A percentile compares a stretch with the other conserved stretches of the same genome.
Conservation (phyloP, 2,888 invertebrate genomes). For the Auanema sp. region DNA sequence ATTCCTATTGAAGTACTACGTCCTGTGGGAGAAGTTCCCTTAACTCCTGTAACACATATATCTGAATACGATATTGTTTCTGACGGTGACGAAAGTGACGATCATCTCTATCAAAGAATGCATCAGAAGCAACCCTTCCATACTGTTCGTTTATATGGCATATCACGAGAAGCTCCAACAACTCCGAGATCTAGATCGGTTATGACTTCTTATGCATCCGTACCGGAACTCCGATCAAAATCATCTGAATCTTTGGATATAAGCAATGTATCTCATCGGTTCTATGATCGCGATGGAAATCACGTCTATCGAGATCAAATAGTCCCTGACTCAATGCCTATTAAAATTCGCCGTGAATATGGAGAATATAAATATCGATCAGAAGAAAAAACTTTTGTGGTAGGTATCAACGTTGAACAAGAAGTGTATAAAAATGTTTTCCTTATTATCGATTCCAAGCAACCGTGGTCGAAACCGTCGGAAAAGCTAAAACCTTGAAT, state of each 20-base stretch:
- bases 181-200: too few species aligned
- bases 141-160: slow-evolving; percentile 33
- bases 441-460: background rate
- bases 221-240: too few species aligned
- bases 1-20: too few species aligned
- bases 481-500: slow-evolving; percentile 1
- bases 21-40: too few species aligned
- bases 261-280: slow-evolving; percentile 35
- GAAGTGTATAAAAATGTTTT: background rate
- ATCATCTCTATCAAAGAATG: slow-evolving; percentile 11
- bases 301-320: slow-evolving; percentile 23
- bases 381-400: background rate
- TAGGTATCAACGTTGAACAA: background rate
- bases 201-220: too few species aligned
- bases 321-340: slow-evolving; percentile 5
- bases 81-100: slow-evolving; percentile 1
- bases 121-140: slow-evolving; percentile 15
- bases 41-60: too few species aligned
- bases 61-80: background rate
- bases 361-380: slow-evolving; percentile 3
- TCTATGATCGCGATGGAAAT: slow-evolving; percentile 43
- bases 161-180: background rate
- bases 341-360: slow-evolving; percentile 35
- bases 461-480: background rate
- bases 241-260: slow-evolving; percentile 7